Conservation (phyloP, 1,140 invertebrate genomes). For the Hydropsyche tenuis region DNA sequence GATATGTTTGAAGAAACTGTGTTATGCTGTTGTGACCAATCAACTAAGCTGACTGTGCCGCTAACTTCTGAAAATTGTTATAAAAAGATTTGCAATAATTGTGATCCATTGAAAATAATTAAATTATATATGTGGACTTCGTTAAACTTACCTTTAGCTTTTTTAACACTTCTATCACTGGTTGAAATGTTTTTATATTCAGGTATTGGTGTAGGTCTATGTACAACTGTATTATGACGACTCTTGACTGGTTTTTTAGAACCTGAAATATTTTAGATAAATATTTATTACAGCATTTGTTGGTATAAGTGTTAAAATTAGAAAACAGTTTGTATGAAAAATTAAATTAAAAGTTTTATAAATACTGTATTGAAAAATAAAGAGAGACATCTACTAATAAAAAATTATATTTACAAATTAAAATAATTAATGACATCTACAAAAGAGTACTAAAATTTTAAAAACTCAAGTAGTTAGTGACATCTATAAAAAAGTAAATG, state of each 20-base stretch:
- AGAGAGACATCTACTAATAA: too few relatives aligned
- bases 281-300: too few relatives aligned
- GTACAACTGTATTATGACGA: slow-evolving; percentile 46
- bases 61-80: slow-evolving; percentile 43
- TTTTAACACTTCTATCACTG: slow-evolving; percentile 43
- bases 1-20: slow-evolving; percentile 46
- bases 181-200: slow-evolving; percentile 47
- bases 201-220: slow-evolving; percentile 39
- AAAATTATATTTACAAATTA: too few relatives aligned
- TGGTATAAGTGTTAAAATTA: too few relatives aligned
- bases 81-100: not conserved
- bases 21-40: slow-evolving; percentile 44
- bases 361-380: too few relatives aligned
- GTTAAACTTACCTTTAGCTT: slow-evolving; percentile 45
- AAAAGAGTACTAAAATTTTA: too few relatives aligned
- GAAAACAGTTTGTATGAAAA: not conserved
- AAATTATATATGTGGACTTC: too few relatives aligned
- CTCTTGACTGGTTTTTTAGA: slow-evolving; percentile 46
- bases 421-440: too few relatives aligned
- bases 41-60: slow-evolving; percentile 44
- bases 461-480: too few relatives aligned
- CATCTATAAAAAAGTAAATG: too few relatives aligned
- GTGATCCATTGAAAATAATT: not conserved
- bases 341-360: too few relatives aligned
- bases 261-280: slow-evolving; percentile 41